A percentile compares a stretch with the other conserved stretches of the same genome.
Conservation (phyloP, 2,797 vertebrate species). For the Pantherophis alleghaniensis region DNA sequence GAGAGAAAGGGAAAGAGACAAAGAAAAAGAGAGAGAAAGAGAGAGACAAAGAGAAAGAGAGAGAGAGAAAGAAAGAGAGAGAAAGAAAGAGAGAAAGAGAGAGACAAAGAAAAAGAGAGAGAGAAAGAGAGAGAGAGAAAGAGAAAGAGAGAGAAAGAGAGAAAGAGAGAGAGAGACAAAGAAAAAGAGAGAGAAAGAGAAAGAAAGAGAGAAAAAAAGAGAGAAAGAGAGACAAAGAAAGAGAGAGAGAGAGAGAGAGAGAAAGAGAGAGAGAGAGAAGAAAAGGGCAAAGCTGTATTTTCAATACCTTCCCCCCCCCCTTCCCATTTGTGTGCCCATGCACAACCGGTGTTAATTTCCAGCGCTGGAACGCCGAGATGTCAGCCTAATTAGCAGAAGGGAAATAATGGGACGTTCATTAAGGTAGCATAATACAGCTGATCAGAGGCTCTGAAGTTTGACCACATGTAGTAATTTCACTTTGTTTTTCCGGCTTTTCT, state of each 20-base stretch:
- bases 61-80: rapidly evolving
- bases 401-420: slow-evolving; percentile 62
- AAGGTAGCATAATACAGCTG: slow-evolving; percentile 51
- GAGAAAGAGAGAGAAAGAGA: no score
- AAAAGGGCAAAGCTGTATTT: not conserved
- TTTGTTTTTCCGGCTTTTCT: not conserved
- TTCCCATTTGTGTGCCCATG: not conserved
- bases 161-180: no score
- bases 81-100: no score
- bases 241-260: rapidly evolving
- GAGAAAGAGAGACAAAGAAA: rapidly evolving
- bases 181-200: no score
- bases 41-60: no score
- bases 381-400: slow-evolving; percentile 51
- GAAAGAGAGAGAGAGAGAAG: not conserved
- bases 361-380: not conserved
- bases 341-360: not conserved
- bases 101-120: no score
- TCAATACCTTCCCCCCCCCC: not conserved
- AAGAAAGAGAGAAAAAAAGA: rapidly evolving
- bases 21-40: no score
- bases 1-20: not conserved
- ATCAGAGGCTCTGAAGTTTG: slow-evolving; percentile 59
- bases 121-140: no score
- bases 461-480: slow-evolving; percentile 57